Conservation (phyloP, 2,113 vertebrate genomes). For the Platichthys flesus region DNA sequence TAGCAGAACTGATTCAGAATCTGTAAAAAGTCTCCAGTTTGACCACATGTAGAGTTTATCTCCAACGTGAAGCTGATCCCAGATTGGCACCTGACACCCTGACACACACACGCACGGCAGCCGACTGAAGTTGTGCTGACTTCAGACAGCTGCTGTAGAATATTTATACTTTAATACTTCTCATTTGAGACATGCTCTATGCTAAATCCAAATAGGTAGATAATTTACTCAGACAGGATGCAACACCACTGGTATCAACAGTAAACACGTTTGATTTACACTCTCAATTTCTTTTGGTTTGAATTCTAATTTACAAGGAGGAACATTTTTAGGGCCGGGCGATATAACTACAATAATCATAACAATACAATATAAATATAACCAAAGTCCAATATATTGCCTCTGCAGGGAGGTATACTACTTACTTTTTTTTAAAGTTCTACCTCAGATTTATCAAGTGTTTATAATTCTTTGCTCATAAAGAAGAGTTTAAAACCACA, state of each 20-base stretch:
- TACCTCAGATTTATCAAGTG: background rate
- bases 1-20: conserved; percentile 5
- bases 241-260: conserved; percentile 25
- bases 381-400: no score
- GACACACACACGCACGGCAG: background rate
- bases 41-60: background rate
- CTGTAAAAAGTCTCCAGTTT: background rate
- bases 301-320: conserved; percentile 27
- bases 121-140: background rate
- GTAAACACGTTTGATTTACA: conserved; percentile 47
- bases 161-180: conserved; percentile 19
- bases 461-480: background rate
- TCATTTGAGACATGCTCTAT: conserved; percentile 13
- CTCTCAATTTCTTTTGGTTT: conserved; percentile 7
- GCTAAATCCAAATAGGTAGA: conserved; percentile 14
- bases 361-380: background rate
- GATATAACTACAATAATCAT: background rate
- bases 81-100: conserved; percentile 19
- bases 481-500: no score
- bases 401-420: no score
- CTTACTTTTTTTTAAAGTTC: background rate
- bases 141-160: conserved; percentile 10
- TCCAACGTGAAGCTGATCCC: conserved; percentile 13
- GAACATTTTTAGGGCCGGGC: background rate
- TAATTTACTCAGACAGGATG: conserved; percentile 13